phyloP scores from a whole-genome alignment of 1,140 invertebrate species.

The Tigriopus japonicus region DNA sequence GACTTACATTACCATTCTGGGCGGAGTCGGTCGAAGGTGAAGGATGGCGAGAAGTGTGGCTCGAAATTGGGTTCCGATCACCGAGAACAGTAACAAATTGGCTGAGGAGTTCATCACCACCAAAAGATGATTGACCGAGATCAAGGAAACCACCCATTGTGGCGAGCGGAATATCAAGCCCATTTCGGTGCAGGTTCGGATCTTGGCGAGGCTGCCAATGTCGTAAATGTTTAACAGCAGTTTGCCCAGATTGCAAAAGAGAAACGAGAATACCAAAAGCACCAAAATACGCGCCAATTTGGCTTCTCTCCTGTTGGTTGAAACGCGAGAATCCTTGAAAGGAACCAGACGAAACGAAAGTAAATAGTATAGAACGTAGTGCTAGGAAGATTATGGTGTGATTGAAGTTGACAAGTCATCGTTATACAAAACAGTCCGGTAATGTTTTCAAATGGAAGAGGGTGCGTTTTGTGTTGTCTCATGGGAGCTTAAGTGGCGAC shows the following conservation, averaged over 20 bases:
- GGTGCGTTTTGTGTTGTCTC: no score
- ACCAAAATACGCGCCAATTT: constrained; percentile 7
- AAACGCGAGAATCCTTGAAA: no score
- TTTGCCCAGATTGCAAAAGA: constrained; percentile 9
- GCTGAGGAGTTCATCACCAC: constrained; percentile 9
- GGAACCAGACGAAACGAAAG: no score
- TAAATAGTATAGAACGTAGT: no score
- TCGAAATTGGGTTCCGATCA: constrained; percentile 7
- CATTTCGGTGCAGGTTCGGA: not conserved
- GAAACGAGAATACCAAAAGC: constrained; percentile 2
- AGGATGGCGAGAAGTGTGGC: constrained; percentile 4
- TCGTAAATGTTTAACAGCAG: constrained; percentile 3
- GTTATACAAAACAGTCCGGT: no score
- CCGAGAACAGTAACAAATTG: constrained; percentile 2
- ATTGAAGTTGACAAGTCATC: no score
- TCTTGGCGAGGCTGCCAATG: not conserved
- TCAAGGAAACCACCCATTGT: not conserved
- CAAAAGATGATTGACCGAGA: constrained; percentile 3
- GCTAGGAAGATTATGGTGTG: no score
- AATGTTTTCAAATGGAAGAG: no score
- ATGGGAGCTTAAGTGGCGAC: no score
- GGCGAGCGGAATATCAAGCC: not conserved
- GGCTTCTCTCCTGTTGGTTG: constrained; percentile 1
- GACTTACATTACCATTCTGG: no score
- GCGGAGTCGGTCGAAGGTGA: not conserved